A percentile compares a stretch with the other conserved stretches of the same genome.
Evolutionary conservation across 2,113 vertebrate genomes (phyloP).

Genomic region (Neotoma lepida): DNA sequence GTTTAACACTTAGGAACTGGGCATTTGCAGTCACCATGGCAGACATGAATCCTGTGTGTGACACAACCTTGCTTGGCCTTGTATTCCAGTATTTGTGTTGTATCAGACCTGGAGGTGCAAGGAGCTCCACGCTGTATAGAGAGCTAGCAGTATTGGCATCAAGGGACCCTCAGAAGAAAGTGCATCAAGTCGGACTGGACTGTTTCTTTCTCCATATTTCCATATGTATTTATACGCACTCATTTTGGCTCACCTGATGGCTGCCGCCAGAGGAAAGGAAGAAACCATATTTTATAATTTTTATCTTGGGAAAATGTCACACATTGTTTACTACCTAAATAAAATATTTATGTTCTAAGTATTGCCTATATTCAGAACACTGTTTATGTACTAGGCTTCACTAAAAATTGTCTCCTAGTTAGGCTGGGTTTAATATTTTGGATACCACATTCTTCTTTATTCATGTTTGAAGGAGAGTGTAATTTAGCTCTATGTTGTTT

Average conservation of each 20-base stretch:
- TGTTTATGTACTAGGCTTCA: background rate
- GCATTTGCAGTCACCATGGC: background rate
- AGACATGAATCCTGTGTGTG: background rate
- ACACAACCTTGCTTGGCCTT: background rate
- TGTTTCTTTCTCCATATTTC: background rate
- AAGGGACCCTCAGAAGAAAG: background rate
- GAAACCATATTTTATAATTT: background rate
- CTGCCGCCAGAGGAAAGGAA: background rate
- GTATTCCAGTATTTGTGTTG: background rate
- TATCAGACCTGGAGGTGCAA: too few species aligned
- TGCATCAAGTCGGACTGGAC: background rate
- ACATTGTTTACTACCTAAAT: background rate
- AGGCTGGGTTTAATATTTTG: background rate
- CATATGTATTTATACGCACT: background rate
- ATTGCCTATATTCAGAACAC: background rate
- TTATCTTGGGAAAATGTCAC: background rate
- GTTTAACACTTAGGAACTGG: background rate
- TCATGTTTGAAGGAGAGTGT: constrained; percentile 9
- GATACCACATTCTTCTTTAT: background rate
- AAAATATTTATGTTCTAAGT: background rate
- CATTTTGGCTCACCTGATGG: background rate
- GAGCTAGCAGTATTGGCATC: background rate
- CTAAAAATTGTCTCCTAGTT: background rate
- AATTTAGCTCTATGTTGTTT: background rate
- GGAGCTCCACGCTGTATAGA: background rate